These are phyloP conservation scores for Leucopternis melanops DNA, from an alignment of 2,113 vertebrate genomes.

Conservation along the genomic window DNA sequence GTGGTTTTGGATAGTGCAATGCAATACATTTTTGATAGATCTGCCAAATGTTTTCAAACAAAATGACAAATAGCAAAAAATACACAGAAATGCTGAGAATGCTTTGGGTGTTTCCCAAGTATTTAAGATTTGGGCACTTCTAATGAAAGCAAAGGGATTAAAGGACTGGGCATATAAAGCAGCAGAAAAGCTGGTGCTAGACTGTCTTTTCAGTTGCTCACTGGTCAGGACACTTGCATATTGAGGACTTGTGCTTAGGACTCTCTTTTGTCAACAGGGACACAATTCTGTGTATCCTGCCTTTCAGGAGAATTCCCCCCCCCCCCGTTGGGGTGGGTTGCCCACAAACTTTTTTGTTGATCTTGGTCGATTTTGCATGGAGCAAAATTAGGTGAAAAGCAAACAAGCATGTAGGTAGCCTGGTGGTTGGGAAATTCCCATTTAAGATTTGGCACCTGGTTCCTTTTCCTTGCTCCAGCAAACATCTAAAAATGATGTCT, in stretches of 20 bases:
- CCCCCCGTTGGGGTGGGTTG: accelerated
- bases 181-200: not conserved
- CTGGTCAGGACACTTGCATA: not conserved
- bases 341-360: not conserved
- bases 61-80: not conserved
- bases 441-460: not conserved
- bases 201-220: not conserved
- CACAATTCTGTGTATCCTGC: not conserved
- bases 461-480: not conserved
- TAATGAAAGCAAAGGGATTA: not conserved
- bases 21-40: not conserved
- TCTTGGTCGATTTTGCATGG: not conserved
- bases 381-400: not conserved
- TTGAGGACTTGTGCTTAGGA: not conserved
- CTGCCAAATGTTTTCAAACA: not conserved
- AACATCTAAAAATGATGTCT: not conserved
- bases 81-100: not conserved
- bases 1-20: not conserved
- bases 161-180: not conserved
- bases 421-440: not conserved
- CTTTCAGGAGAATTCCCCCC: not conserved
- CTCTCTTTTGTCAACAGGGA: not conserved
- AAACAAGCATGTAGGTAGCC: not conserved
- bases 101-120: not conserved
- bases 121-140: not conserved